phyloP scores from a whole-genome alignment of 2,888 invertebrate species.

The Drosophila siamana region DNA sequence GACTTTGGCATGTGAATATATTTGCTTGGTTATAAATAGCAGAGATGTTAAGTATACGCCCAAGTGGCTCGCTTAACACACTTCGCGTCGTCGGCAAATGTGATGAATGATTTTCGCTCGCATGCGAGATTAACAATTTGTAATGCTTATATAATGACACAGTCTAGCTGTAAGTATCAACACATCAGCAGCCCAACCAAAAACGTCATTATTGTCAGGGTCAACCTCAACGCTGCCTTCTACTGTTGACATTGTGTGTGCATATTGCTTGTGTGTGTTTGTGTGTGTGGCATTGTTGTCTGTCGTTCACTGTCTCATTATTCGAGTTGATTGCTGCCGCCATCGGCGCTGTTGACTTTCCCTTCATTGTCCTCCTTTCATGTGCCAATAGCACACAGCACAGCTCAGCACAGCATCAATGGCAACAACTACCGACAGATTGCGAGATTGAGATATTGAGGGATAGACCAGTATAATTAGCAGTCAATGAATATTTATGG shows the following conservation, averaged over 20 bases:
- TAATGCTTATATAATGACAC: slow-evolving; percentile 57
- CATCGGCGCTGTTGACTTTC: slow-evolving; percentile 44
- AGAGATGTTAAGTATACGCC: slow-evolving; percentile 41
- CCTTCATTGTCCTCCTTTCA: slow-evolving; percentile 13
- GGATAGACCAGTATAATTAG: slow-evolving; percentile 55
- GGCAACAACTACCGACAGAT: slow-evolving; percentile 18
- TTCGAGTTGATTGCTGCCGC: slow-evolving; percentile 62
- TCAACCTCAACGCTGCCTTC: slow-evolving; percentile 15
- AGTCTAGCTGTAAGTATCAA: slow-evolving; percentile 26
- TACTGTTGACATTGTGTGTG: slow-evolving; percentile 19
- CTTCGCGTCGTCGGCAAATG: slow-evolving; percentile 7
- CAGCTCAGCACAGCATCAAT: no score
- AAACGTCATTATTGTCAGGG: slow-evolving; percentile 52
- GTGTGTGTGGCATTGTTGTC: slow-evolving; percentile 23
- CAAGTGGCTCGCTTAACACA: slow-evolving; percentile 9
- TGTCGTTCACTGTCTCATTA: slow-evolving; percentile 35
- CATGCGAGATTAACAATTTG: slow-evolving; percentile 60
- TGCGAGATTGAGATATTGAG: slow-evolving; percentile 12
- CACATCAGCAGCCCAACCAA: neutral
- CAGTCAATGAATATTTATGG: slow-evolving; percentile 71
- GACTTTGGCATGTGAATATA: no score
- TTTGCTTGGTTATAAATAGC: slow-evolving; percentile 17
- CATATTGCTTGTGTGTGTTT: neutral
- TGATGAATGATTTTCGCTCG: slow-evolving; percentile 41
- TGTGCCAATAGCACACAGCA: slow-evolving; percentile 4